These are phyloP conservation scores for Acanthaster planci DNA, from an alignment of 35 echinoderm and acorn worm species.

Conservation along the genomic window DNA sequence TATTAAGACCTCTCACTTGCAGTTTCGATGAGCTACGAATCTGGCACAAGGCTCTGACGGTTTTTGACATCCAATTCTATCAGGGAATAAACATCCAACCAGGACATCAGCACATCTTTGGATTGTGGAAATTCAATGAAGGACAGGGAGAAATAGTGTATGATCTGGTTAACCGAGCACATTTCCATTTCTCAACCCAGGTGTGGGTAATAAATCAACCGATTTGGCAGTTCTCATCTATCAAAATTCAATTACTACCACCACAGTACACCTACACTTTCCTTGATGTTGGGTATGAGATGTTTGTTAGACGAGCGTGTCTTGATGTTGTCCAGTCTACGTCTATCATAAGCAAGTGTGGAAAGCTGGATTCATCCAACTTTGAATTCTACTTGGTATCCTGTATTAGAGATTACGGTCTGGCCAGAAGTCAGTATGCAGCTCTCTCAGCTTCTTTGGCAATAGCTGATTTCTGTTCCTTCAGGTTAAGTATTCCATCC, in stretches of 20 bases:
- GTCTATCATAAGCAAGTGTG: constrained; percentile 9
- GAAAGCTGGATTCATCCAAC: background rate
- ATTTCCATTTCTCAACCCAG: constrained; percentile 44
- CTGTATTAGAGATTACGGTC: constrained; percentile 66
- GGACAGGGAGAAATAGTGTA: constrained; percentile 55
- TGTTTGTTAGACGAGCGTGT: background rate
- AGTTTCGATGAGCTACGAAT: constrained; percentile 75
- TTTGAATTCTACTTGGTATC: constrained; percentile 55
- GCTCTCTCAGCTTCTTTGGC: constrained; percentile 53
- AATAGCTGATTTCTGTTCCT: constrained; percentile 63
- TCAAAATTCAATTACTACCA: constrained; percentile 25
- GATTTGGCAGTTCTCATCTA: constrained; percentile 72
- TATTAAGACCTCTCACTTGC: constrained; percentile 41
- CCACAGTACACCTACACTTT: constrained; percentile 44
- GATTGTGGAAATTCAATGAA: constrained; percentile 88
- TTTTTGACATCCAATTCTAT: constrained; percentile 54
- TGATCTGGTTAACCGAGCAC: constrained; percentile 48
- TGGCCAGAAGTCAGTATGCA: constrained; percentile 50
- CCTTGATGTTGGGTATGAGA: background rate
- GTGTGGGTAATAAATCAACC: constrained; percentile 34
- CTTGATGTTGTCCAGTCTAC: constrained; percentile 10
- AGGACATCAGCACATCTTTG: constrained; percentile 37
- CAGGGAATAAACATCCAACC: constrained; percentile 40
- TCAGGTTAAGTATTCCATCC: background rate
- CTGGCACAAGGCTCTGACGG: constrained; percentile 60